Conservation (phyloP, 2,888 invertebrate genomes). For the Monoplex corrugatus region DNA sequence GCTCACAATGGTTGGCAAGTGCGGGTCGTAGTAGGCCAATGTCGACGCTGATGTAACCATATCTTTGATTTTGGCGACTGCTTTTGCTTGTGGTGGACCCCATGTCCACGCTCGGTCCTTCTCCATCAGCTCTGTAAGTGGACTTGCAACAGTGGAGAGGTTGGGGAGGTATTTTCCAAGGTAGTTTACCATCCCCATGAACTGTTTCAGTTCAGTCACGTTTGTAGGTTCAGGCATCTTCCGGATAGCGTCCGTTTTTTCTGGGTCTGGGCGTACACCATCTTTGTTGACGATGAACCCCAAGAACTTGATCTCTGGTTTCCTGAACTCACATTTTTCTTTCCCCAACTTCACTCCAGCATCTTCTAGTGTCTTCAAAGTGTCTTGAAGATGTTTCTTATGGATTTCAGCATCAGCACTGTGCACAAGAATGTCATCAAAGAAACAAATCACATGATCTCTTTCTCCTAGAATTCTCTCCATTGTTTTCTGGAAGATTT, state of each 20-base stretch:
- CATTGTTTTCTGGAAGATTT: slow-evolving; percentile 34
- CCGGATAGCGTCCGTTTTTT: no score
- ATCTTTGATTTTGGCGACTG: not conserved
- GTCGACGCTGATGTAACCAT: not conserved
- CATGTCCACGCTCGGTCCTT: slow-evolving; percentile 12
- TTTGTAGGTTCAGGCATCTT: no score
- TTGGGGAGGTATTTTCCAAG: not conserved
- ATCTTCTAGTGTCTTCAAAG: not conserved
- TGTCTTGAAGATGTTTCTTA: not conserved
- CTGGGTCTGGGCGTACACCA: no score
- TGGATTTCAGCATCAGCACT: not conserved
- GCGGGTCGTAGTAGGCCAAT: not conserved
- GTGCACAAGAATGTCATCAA: slow-evolving; percentile 44
- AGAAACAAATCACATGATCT: not conserved
- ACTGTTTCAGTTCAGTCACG: no score
- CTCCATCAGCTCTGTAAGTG: not conserved
- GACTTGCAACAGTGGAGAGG: not conserved
- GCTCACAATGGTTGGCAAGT: slow-evolving; percentile 49
- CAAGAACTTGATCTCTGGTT: no score
- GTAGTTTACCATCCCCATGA: not conserved
- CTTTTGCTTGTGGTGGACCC: not conserved
- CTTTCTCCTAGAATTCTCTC: not conserved
- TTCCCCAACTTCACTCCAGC: not conserved
- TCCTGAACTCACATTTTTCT: no score
- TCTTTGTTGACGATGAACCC: no score